These are phyloP conservation scores for Sphyrna mokarran DNA, from an alignment of 2,113 vertebrate genomes.

Conservation along the genomic window DNA sequence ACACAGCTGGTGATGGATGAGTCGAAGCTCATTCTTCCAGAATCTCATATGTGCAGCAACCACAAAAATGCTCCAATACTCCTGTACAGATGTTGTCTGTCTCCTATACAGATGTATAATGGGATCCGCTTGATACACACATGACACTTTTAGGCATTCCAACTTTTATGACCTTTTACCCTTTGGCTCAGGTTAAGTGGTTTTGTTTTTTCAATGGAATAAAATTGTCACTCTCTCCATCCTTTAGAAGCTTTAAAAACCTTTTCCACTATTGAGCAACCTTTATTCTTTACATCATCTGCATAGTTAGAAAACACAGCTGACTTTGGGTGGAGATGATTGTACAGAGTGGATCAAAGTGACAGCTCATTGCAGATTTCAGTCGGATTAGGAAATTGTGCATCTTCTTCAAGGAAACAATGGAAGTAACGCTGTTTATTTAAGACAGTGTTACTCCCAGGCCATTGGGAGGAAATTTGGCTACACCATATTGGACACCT, in stretches of 20 bases:
- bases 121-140: background rate
- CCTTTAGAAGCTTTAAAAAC: background rate
- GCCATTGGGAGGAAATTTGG: background rate
- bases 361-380: background rate
- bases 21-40: background rate
- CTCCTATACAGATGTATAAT: background rate
- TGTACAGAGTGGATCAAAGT: background rate
- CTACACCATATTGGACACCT: background rate
- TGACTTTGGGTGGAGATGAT: conserved; percentile 1
- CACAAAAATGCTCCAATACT: background rate
- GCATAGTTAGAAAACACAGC: background rate
- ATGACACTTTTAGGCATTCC: background rate
- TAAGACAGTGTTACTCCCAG: background rate
- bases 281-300: background rate
- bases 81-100: conserved; percentile 11
- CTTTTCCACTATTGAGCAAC: background rate
- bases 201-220: background rate
- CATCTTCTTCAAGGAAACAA: background rate
- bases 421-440: background rate
- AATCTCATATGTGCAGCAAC: background rate
- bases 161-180: background rate
- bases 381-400: background rate
- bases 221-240: background rate
- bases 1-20: background rate
- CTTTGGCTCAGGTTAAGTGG: background rate